A percentile compares a stretch with the other conserved stretches of the same genome.
Conservation (phyloP, 2,888 invertebrate genomes). For the Lasius fuliginosus region DNA sequence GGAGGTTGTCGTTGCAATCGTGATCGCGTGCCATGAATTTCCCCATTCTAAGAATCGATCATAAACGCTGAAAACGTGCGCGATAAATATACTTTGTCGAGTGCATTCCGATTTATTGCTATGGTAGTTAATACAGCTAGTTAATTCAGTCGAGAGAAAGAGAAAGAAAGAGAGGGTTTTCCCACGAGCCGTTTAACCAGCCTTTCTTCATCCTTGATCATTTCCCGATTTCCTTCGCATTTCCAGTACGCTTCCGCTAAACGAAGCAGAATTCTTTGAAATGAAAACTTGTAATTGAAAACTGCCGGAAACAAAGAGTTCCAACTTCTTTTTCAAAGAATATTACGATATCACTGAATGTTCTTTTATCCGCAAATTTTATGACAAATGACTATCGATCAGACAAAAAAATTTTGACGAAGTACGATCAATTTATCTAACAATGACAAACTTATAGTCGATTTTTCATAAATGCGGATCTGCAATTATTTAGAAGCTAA, state of each 20-base stretch:
- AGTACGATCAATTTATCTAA: background rate
- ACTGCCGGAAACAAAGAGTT: background rate
- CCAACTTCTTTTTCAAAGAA: background rate
- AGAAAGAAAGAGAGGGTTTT: conserved; percentile 4
- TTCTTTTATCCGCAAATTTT: background rate
- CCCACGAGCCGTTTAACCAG: background rate
- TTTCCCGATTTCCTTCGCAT: conserved; percentile 32
- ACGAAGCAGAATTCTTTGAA: conserved; percentile 12
- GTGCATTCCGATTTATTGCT: conserved; percentile 5
- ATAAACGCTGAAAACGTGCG: conserved; percentile 26
- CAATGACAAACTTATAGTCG: background rate
- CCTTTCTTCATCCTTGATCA: background rate
- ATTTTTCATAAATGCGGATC: background rate
- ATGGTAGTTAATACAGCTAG: conserved; percentile 9
- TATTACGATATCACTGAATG: background rate
- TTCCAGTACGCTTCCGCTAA: conserved; percentile 6
- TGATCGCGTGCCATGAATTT: conserved; percentile 44
- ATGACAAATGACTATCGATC: background rate
- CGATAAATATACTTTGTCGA: conserved; percentile 22
- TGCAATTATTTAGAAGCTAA: background rate
- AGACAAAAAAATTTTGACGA: conserved; percentile 8
- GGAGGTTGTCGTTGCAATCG: conserved; percentile 25
- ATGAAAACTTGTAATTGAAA: conserved; percentile 28
- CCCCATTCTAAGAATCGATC: conserved; percentile 5
- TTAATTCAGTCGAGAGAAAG: background rate